phyloP scores from a whole-genome alignment of 2,797 vertebrate species.

The Varecia variegata region DNA sequence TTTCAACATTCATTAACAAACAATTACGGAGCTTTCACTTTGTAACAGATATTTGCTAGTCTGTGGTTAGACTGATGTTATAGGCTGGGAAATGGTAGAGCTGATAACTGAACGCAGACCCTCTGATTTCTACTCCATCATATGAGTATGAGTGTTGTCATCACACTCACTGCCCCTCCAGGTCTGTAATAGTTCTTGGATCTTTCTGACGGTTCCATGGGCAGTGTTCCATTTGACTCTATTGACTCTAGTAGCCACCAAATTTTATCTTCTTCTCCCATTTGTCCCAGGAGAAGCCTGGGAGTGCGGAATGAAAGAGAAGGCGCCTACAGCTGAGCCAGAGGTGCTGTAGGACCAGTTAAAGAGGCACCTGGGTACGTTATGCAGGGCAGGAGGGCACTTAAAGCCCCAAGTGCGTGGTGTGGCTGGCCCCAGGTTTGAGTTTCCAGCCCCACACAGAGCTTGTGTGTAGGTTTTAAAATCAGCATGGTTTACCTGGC shows the following conservation, averaged over 20 bases:
- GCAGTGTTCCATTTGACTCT: background rate
- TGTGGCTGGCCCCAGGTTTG: background rate
- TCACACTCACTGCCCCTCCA: background rate
- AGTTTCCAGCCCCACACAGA: background rate
- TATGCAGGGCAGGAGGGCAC: rapidly evolving
- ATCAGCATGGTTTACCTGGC: background rate
- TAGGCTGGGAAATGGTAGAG: background rate
- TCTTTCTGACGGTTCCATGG: background rate
- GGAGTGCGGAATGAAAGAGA: background rate
- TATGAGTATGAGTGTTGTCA: rapidly evolving
- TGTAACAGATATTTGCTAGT: background rate
- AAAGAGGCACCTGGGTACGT: background rate
- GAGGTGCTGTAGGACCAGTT: background rate
- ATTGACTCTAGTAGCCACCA: background rate
- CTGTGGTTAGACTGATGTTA: background rate
- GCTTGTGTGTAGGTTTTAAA: background rate
- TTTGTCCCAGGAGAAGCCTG: background rate
- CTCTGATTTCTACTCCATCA: background rate
- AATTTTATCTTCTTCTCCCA: background rate
- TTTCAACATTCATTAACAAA: background rate
- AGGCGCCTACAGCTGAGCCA: rapidly evolving
- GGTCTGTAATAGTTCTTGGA: background rate
- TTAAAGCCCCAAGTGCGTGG: too few species aligned
- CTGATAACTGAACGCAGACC: background rate
- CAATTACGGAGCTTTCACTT: background rate